A percentile compares a stretch with the other conserved stretches of the same genome.
These are phyloP conservation scores for Heliconius hortense DNA, from an alignment of 2,888 invertebrate species.

Conservation along the genomic window DNA sequence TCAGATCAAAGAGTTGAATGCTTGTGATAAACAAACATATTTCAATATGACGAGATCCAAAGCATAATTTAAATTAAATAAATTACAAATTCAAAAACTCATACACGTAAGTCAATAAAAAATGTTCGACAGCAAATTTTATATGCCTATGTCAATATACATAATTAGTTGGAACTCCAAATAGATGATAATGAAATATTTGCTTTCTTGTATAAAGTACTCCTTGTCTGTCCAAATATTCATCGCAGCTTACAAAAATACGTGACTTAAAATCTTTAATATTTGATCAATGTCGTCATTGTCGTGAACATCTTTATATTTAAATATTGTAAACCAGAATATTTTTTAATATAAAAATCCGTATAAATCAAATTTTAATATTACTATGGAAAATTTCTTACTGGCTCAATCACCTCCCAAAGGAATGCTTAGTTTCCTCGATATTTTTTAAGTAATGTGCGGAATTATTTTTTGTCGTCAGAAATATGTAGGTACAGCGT, in stretches of 20 bases:
- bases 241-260: constrained; percentile 13
- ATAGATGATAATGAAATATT: constrained; percentile 27
- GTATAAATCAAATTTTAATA: neutral
- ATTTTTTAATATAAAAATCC: neutral
- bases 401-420: neutral
- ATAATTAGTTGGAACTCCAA: constrained; percentile 22
- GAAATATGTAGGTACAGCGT: neutral
- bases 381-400: neutral
- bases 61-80: neutral
- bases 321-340: neutral
- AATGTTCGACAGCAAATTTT: neutral
- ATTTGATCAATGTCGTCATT: neutral
- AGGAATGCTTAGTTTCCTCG: neutral
- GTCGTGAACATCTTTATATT: neutral
- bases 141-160: neutral
- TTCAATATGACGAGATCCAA: neutral
- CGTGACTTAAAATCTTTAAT: constrained; percentile 9
- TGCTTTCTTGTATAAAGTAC: constrained; percentile 19
- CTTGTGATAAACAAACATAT: neutral
- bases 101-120: neutral
- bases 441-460: neutral
- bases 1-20: neutral
- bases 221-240: constrained; percentile 20
- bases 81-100: neutral
- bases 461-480: neutral